Base-by-base conservation (phyloP, 2,888 invertebrate species). In the Hedya salicella region DNA sequence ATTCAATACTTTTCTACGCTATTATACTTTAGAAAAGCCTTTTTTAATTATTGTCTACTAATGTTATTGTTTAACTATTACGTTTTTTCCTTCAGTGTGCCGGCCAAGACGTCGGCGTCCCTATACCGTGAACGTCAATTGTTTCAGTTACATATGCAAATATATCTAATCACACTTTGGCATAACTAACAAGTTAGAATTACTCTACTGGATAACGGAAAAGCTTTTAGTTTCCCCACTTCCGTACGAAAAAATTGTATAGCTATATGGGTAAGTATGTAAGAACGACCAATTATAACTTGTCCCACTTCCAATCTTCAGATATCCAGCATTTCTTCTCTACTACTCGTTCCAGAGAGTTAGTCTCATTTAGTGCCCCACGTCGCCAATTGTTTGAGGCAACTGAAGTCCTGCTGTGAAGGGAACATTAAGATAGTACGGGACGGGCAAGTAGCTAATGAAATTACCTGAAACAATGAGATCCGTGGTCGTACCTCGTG, bases 381-480 rank as follows among this genome's bases (percentile, higher is more conserved):
- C 52, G 50, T 39, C 50, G 67, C 39, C 46, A 53, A 62, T 63
- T 63, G 67, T 62, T 67, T 57, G 57, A 19, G 62, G 56, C 62
- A 30, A 62, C 46, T 62, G 57, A 39, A 63, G 39, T 63, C 63
- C 17, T n/a, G 19, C 17, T n/a, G 19, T 42, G 57, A 66, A 66
- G 48, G 40, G 54, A 61, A 66, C 61, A 66, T 61, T 66, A 61
- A 50, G 56, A 40, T 54, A 66, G 66, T 49, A 60, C 48, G 60
- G 30, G 30, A 73, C 69, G 71, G 68, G 61, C 64, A 71, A 74
- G 75, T 72, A 77, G 69, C 76, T 86, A 86, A 87, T 87, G 79
- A 83, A 85, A 87, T 88, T 85, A 85, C 80, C 75, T 80, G 78
- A 81, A 84, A 87, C 87, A 87, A 86, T 80, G 77, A 60, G 66